Conservation (phyloP, 2,888 invertebrate species). For the Hybos culiciformis region DNA sequence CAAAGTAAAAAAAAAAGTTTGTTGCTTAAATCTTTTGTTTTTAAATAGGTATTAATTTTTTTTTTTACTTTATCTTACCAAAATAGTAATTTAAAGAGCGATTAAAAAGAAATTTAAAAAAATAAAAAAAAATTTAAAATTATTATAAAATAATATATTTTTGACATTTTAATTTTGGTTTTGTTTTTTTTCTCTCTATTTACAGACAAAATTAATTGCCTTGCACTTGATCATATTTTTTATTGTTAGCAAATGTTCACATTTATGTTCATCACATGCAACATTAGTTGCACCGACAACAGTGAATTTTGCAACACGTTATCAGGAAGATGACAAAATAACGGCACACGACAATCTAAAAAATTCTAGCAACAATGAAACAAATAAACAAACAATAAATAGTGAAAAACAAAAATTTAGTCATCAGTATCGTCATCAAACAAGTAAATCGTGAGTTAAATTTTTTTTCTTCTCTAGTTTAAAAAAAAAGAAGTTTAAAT, state of each 20-base stretch:
- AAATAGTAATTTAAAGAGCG: too few relatives aligned
- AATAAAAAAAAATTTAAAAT: too few relatives aligned
- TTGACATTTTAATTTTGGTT: too few relatives aligned
- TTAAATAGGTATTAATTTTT: too few relatives aligned
- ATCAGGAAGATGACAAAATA: conserved; percentile 10
- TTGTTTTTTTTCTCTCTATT: conserved; percentile 13
- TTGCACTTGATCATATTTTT: conserved; percentile 33
- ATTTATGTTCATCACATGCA: background rate
- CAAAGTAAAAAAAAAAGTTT: too few relatives aligned
- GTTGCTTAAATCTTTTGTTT: too few relatives aligned
- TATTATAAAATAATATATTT: too few relatives aligned
- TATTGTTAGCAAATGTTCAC: conserved; percentile 18
- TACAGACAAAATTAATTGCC: conserved; percentile 32
- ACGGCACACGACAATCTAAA: conserved; percentile 12
- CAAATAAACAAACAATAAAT: background rate
- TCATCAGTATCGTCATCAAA: too few relatives aligned
- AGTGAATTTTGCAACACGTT: conserved; percentile 1
- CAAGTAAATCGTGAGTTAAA: conserved; percentile 30
- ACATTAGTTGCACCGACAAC: background rate
- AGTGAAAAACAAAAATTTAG: background rate
- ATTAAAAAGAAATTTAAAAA: too few relatives aligned
- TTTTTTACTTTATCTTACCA: too few relatives aligned
- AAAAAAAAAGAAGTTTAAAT: background rate
- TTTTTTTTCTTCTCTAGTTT: background rate
- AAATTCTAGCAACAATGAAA: background rate